A percentile compares a stretch with the other conserved stretches of the same genome.
These are phyloP conservation scores for Eupelmus urozonus DNA, from an alignment of 2,888 invertebrate genomes.

Conservation along the genomic window DNA sequence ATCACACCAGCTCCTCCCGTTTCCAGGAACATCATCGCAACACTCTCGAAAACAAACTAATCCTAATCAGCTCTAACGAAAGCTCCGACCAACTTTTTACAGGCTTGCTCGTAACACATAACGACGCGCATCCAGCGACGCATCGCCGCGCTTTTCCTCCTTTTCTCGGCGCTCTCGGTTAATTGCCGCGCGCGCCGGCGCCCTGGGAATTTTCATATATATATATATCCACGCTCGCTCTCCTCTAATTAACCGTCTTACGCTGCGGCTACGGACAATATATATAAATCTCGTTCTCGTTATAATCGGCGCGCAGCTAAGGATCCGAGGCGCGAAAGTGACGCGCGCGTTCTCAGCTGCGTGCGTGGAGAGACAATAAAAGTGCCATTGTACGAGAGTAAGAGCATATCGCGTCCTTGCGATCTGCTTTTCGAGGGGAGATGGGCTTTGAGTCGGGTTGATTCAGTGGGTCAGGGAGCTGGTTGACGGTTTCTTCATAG, in stretches of 20 bases:
- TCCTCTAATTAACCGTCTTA: slow-evolving; percentile 38
- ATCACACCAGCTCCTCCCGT: slow-evolving; percentile 8
- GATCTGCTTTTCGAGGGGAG: slow-evolving; percentile 31
- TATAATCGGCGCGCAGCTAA: slow-evolving; percentile 15
- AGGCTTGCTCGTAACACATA: no score
- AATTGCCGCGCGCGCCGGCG: neutral
- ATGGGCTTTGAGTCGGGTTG: neutral
- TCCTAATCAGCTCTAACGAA: slow-evolving; percentile 18
- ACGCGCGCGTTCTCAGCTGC: slow-evolving; percentile 48
- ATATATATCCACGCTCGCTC: neutral
- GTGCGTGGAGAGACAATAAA: slow-evolving; percentile 8
- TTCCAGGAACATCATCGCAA: neutral
- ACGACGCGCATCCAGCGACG: no score
- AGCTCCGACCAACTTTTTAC: slow-evolving; percentile 9
- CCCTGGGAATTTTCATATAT: slow-evolving; percentile 46
- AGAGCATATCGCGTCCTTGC: slow-evolving; percentile 30
- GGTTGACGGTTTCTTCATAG: no score
- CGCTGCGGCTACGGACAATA: neutral
- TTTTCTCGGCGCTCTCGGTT: slow-evolving; percentile 1
- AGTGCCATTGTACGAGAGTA: slow-evolving; percentile 19
- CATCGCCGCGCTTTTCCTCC: slow-evolving; percentile 7
- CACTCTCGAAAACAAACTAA: neutral
- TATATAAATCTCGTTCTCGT: slow-evolving; percentile 19
- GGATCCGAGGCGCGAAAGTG: slow-evolving; percentile 46
- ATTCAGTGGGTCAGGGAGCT: slow-evolving; percentile 50